These are phyloP conservation scores for Eumaeus atala DNA, from an alignment of 1,140 invertebrate genomes.

Conservation along the genomic window DNA sequence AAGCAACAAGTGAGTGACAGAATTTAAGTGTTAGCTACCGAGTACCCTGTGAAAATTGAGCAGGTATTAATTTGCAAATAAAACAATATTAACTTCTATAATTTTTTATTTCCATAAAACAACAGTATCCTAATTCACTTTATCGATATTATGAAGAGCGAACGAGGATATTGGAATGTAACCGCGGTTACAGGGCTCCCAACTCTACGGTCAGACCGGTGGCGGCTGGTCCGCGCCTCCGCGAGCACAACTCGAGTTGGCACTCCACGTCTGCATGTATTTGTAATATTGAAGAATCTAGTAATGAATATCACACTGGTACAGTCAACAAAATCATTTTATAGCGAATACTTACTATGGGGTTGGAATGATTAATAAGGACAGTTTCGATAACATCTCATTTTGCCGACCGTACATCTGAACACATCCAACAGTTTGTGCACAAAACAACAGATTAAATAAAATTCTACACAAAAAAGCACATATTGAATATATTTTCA, in stretches of 20 bases:
- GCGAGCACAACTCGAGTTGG: background rate
- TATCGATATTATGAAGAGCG: constrained; percentile 37
- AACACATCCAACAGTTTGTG: constrained; percentile 40
- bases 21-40: too few relatives aligned
- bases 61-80: constrained; percentile 23
- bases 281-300: too few relatives aligned
- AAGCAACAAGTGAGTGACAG: too few relatives aligned
- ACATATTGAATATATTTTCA: background rate
- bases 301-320: background rate
- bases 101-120: constrained; percentile 64
- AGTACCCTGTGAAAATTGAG: too few relatives aligned
- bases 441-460: constrained; percentile 29
- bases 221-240: background rate
- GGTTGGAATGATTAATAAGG: constrained; percentile 1
- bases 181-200: constrained; percentile 23
- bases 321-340: constrained; percentile 14
- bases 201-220: background rate
- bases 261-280: too few relatives aligned
- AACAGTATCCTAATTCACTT: constrained; percentile 63
- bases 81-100: constrained; percentile 49
- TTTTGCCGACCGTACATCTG: constrained; percentile 25
- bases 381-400: background rate
- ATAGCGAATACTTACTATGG: constrained; percentile 21
- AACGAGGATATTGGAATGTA: constrained; percentile 61
- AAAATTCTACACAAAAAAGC: constrained; percentile 23